These are phyloP conservation scores for Diadema setosum DNA, from an alignment of 35 echinoderm and acorn worm genomes.

Conservation along the genomic window DNA sequence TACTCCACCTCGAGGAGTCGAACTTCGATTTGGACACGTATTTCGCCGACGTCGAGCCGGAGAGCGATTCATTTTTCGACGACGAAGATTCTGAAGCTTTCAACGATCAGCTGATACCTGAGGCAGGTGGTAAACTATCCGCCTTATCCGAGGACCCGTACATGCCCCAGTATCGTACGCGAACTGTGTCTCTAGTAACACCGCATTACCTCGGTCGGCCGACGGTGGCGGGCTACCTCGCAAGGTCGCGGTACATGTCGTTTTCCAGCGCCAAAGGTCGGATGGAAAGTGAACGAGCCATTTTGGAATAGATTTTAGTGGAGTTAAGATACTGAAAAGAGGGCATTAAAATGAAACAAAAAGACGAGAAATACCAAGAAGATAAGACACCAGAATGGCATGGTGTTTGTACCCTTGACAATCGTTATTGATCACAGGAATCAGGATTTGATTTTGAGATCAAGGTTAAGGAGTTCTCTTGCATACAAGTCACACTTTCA, in stretches of 20 bases:
- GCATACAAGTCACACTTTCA: too few species aligned
- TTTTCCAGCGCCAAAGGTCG: neutral
- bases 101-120: neutral
- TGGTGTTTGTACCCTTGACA: too few species aligned
- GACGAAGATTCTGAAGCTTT: neutral
- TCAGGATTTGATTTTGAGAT: too few species aligned
- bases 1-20: neutral
- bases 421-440: too few species aligned
- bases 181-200: neutral
- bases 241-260: neutral
- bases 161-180: constrained; percentile 10
- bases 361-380: too few species aligned
- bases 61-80: constrained; percentile 7
- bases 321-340: too few species aligned
- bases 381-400: too few species aligned
- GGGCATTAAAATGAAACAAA: too few species aligned
- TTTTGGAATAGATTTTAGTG: neutral
- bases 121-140: neutral
- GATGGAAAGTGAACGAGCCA: neutral
- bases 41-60: neutral
- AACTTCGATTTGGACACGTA: neutral
- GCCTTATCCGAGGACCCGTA: neutral
- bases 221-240: neutral
- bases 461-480: too few species aligned
- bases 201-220: neutral